A percentile compares a stretch with the other conserved stretches of the same genome.
Conservation (phyloP, 2,888 invertebrate species). For the Linnaemya tessellans region DNA sequence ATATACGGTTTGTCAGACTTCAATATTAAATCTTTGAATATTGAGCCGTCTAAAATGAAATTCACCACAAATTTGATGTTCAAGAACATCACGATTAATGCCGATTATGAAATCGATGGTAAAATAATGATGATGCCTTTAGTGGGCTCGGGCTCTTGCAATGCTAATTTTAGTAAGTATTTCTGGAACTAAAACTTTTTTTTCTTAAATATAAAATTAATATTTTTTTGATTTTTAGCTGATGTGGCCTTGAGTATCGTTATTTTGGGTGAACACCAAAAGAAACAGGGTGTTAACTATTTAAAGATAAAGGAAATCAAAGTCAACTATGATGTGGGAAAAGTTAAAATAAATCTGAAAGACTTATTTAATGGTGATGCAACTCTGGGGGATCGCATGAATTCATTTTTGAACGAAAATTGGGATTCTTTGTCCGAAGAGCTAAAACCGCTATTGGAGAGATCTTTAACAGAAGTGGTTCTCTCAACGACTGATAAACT, state of each 20-base stretch:
- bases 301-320: conserved; percentile 87
- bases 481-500: conserved; percentile 86
- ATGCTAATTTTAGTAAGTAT: conserved; percentile 88
- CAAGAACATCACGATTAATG: conserved; percentile 86
- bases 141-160: conserved; percentile 87
- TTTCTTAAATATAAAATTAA: not conserved
- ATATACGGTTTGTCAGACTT: conserved; percentile 87
- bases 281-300: conserved; percentile 84
- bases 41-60: conserved; percentile 83
- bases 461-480: conserved; percentile 85
- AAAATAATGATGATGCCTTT: conserved; percentile 90
- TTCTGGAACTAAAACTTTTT: too few species aligned
- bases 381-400: conserved; percentile 88
- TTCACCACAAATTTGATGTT: conserved; percentile 86
- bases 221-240: conserved; percentile 83
- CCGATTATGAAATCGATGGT: conserved; percentile 87
- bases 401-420: conserved; percentile 90
- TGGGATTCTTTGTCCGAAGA: conserved; percentile 89
- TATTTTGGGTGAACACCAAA: conserved; percentile 86
- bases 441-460: conserved; percentile 88
- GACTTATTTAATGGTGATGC: conserved; percentile 90
- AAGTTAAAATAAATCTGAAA: conserved; percentile 87
- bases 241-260: conserved; percentile 87
- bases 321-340: conserved; percentile 87
- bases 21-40: conserved; percentile 85